phyloP scores from a whole-genome alignment of 2,113 vertebrate genomes.

The Noctilio leporinus region DNA sequence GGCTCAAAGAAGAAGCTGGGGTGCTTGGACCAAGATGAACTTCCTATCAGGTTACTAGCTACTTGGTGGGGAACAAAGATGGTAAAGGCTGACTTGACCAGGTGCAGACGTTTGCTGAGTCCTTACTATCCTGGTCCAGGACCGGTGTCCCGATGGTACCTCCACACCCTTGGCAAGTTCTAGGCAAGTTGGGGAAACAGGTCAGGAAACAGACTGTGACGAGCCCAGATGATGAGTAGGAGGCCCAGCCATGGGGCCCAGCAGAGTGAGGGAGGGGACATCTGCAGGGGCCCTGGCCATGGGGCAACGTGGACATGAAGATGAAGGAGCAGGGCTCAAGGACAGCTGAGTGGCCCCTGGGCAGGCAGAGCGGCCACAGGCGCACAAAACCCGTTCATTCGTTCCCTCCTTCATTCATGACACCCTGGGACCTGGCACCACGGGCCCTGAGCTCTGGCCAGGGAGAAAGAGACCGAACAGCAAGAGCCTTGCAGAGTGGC shows the following conservation, averaged over 20 bases:
- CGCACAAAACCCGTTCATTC: too few relatives aligned
- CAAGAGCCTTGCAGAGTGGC: not conserved
- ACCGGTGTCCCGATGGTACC: not conserved
- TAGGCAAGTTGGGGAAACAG: not conserved
- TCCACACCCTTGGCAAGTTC: not conserved
- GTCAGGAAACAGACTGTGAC: not conserved
- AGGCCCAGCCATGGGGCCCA: not conserved
- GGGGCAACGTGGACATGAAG: not conserved
- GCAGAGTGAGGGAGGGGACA: not conserved
- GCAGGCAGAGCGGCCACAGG: too few relatives aligned
- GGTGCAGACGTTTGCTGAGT: not conserved
- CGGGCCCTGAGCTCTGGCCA: not conserved
- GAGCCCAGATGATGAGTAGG: not conserved
- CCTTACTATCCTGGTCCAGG: not conserved
- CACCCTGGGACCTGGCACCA: not conserved
- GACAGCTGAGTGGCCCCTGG: fast-evolving
- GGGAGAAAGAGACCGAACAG: not conserved
- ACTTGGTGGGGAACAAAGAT: not conserved
- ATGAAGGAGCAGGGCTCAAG: not conserved
- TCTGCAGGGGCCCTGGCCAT: not conserved
- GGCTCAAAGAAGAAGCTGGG: not conserved
- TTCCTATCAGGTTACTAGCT: not conserved
- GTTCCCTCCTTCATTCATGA: not conserved
- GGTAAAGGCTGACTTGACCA: not conserved
- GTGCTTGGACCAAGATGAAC: not conserved